Conservation (phyloP, 2,888 invertebrate species). For the Saturnia pavonia region DNA sequence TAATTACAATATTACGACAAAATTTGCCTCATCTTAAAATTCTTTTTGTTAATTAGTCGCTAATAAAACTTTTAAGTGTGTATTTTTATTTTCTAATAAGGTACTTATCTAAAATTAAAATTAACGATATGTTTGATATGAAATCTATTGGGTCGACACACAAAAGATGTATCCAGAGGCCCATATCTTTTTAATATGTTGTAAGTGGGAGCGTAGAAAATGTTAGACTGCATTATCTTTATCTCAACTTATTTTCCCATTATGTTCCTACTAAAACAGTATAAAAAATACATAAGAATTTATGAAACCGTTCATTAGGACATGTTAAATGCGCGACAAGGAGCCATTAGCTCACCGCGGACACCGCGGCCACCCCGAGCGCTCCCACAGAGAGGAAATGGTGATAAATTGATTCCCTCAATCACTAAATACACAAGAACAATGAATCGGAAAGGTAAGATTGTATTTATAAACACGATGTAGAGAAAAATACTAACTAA, state of each 20-base stretch:
- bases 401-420: constrained; percentile 13
- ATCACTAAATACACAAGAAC: constrained; percentile 16
- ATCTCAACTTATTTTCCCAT: background rate
- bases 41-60: too few relatives aligned
- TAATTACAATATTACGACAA: too few relatives aligned
- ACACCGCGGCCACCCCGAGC: background rate
- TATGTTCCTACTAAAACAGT: background rate
- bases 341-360: background rate
- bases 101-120: too few relatives aligned
- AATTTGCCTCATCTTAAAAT: too few relatives aligned
- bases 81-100: too few relatives aligned
- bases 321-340: background rate
- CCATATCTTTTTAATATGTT: background rate
- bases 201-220: background rate
- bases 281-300: background rate
- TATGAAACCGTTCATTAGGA: background rate
- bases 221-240: background rate
- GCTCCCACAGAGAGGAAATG: constrained; percentile 1
- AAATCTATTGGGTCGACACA: too few relatives aligned
- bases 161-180: background rate
- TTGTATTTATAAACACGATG: background rate
- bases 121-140: too few relatives aligned
- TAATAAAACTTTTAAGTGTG: too few relatives aligned
- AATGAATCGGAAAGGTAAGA: constrained; percentile 18
- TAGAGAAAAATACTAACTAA: too few relatives aligned